Percentiles rank a stretch among this genome's conserved stretches.
These are phyloP conservation scores for Chlorops oryzae DNA, from an alignment of 1,140 invertebrate species.

Conservation along the genomic window DNA sequence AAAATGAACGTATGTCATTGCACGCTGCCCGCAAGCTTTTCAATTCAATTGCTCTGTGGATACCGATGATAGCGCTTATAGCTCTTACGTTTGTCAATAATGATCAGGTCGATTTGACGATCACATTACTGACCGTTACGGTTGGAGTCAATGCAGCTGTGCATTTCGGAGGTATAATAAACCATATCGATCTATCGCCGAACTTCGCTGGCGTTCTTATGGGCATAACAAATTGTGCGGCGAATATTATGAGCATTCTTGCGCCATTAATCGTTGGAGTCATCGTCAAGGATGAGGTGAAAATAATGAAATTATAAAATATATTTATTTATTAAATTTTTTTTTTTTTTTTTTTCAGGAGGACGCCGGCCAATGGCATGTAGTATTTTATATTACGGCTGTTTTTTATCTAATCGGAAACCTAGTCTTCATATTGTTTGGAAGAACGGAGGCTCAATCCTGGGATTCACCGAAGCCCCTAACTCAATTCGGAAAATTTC, in stretches of 20 bases:
- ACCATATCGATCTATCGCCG: slow-evolving; percentile 69
- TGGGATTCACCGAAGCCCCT: too few relatives aligned
- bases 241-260: slow-evolving; percentile 66
- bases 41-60: slow-evolving; percentile 59
- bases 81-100: slow-evolving; percentile 56
- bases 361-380: slow-evolving; percentile 59
- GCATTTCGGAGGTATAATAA: slow-evolving; percentile 63
- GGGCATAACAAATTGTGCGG: slow-evolving; percentile 67
- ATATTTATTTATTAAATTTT: slow-evolving; percentile 58
- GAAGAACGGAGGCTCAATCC: slow-evolving; percentile 53
- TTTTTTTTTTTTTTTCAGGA: slow-evolving; percentile 35
- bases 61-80: slow-evolving; percentile 58
- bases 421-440: slow-evolving; percentile 59
- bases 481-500: too few relatives aligned
- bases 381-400: slow-evolving; percentile 69
- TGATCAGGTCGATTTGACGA: slow-evolving; percentile 50
- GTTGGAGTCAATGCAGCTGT: slow-evolving; percentile 71
- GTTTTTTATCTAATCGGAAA: slow-evolving; percentile 61
- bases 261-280: slow-evolving; percentile 61
- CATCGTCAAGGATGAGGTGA: slow-evolving; percentile 60
- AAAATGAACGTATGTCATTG: slow-evolving; percentile 52
- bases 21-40: slow-evolving; percentile 58
- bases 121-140: slow-evolving; percentile 59
- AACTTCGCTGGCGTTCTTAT: slow-evolving; percentile 67
- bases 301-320: slow-evolving; percentile 9